Base-by-base conservation (phyloP, 2,113 vertebrate species). In the Orcinus orca region DNA sequence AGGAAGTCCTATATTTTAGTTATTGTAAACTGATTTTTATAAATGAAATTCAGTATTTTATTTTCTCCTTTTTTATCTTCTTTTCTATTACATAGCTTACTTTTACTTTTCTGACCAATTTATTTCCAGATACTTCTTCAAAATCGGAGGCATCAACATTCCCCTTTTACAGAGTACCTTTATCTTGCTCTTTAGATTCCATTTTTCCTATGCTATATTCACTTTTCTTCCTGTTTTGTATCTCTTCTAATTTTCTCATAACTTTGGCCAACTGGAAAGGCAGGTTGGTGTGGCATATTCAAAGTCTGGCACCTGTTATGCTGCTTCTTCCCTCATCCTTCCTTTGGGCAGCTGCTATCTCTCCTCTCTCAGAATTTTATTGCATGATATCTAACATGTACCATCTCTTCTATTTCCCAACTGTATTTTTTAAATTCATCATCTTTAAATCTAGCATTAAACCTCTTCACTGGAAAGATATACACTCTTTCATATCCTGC, bases 181-280 rank as follows among this genome's bases (percentile, higher is more conserved):
- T 58, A 44, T 65, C 29, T 93, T 90, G 1, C 2, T 9, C 10
- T 53, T 60, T 13, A 79, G 11, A 68, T 58, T 68, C 29, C n/a
- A 25, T 26, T 25, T 60, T 90, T 71, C 21, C 1, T 10, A 25
- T 8, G 9, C 3, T 74, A 29, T 31, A 63, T 2, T n/a, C 8
- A n/a, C 3, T 86, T 92, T 83, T 94, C 47, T 67, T 81, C 76
- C 29, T 90, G 36, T 70, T 81, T 93, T 10, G 71, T 63, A 21
- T 41, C 31, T 60, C 41, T 73, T 90, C 8, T 2, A 7, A 8
- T 90, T 79, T 86, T 58, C 6, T 71, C 3, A 26, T 86, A 55
- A 93, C 8, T 3, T 71, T 70, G 11, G 25, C 26, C 60, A 63
- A 10, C 3, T 58, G 31, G 20, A 38, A 86, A 76, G 2, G 4